Evolutionary conservation across 2,888 invertebrate genomes (phyloP), one percentile per base, ranked within the genome.

Genomic region (Dryococelus australis): DNA sequence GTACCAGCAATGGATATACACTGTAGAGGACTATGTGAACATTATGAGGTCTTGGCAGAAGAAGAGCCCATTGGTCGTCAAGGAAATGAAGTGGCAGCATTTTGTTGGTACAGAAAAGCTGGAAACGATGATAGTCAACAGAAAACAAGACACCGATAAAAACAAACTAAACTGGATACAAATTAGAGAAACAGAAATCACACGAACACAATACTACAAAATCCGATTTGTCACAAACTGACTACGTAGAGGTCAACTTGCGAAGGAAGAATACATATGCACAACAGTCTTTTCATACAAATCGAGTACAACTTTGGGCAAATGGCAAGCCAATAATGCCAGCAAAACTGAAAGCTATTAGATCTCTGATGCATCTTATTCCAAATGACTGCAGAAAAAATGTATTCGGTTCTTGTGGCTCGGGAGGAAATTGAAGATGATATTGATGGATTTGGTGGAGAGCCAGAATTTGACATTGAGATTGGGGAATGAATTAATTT

Each of bases 301-400:
- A n/a, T 43, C 51, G 9, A 10, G 26, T 43, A 13, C 85, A 85
- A 43, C 43, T 85, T 26, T 47, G 43, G 26, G 6, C 43, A 47
- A 85, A 43, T 47, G 85, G 51, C 26, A 47, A 43, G 51, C 43
- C 24, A 85, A 85, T 43, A 51, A 47, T 26, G 26, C 26, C 43
- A 47, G 47, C 27, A 85, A 35, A 85, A 27, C 51, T 85, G 16
- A 85, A 85, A 43, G 27, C 28, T 35, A n/a, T 85, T 20, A 24
- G 85, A 35, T 85, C 85, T 43, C 51, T 85, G 51, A 35, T 85
- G 85, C 85, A 35, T 51, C 43, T 85, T n/a, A 85, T 35, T 47
- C 35, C 43, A n/a, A 85, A 12, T 47, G 85, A 85, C 51, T 85
- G 47, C n/a, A 35, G 51, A 43, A 85, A 43, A 51, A 51, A 47